Evolutionary conservation across 2,888 invertebrate genomes (phyloP).

Genomic region (Drosophila dives): DNA sequence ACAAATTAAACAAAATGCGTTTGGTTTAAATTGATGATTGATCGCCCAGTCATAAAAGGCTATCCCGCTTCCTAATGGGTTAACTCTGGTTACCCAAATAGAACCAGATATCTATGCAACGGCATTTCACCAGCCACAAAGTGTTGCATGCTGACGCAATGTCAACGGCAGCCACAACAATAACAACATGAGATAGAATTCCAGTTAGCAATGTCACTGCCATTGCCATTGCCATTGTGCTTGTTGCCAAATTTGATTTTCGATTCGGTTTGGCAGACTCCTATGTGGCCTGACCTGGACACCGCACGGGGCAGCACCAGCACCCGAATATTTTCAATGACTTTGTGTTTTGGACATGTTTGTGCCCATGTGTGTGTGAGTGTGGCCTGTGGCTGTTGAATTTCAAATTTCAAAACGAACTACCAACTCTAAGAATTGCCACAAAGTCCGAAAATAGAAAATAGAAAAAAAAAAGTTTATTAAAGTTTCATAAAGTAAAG

Average conservation of each 20-base stretch:
- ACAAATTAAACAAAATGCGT: constrained; percentile 57
- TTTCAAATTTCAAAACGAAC: constrained; percentile 54
- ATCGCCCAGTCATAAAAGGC: constrained; percentile 44
- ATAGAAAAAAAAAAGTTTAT: constrained; percentile 34
- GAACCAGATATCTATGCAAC: constrained; percentile 39
- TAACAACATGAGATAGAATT: constrained; percentile 19
- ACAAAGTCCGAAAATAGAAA: background rate
- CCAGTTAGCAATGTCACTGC: constrained; percentile 64
- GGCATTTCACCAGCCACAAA: constrained; percentile 46
- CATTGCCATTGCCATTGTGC: constrained; percentile 57
- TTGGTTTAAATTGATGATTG: constrained; percentile 59
- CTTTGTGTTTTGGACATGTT: constrained; percentile 17
- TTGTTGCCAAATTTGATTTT: constrained; percentile 72
- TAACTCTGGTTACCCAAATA: constrained; percentile 25
- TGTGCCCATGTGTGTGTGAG: constrained; percentile 18
- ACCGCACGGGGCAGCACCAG: constrained; percentile 33
- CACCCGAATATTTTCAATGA: constrained; percentile 31
- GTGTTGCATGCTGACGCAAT: constrained; percentile 60
- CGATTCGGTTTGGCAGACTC: constrained; percentile 56
- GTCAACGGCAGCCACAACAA: constrained; percentile 5
- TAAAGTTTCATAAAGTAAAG: constrained; percentile 47
- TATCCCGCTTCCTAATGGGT: constrained; percentile 33
- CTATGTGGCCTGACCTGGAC: constrained; percentile 27
- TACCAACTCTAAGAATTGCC: constrained; percentile 34
- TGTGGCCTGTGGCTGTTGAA: constrained; percentile 54